phyloP scores from a whole-genome alignment of 2,797 vertebrate species.

The Tenualosa ilisha region DNA sequence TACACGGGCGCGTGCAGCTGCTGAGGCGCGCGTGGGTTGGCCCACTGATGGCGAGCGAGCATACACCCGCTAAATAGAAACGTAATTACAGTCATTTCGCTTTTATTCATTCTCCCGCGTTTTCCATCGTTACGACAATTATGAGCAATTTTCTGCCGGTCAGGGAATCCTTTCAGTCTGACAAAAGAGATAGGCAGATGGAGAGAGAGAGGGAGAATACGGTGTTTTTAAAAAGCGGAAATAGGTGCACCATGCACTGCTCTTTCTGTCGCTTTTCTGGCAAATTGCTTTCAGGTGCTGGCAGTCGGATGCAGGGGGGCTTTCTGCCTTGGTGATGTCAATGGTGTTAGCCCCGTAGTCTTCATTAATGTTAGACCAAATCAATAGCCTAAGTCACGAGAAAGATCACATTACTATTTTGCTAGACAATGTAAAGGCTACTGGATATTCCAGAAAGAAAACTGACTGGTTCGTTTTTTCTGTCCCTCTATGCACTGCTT shows the following conservation, averaged over 20 bases:
- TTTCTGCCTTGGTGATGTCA: not conserved
- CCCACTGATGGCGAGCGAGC: conserved; percentile 89
- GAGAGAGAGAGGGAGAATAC: conserved; percentile 59
- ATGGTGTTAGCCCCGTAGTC: not conserved
- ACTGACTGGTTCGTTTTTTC: not conserved
- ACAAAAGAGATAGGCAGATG: conserved; percentile 90
- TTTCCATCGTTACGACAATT: conserved; percentile 91
- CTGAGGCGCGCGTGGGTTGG: conserved; percentile 84
- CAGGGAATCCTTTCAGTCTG: conserved; percentile 91
- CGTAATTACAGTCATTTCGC: conserved; percentile 94
- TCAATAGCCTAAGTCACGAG: not conserved
- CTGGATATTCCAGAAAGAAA: too few relatives aligned
- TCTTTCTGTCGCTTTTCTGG: conserved; percentile 77
- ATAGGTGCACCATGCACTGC: conserved; percentile 82
- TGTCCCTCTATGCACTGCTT: too few relatives aligned
- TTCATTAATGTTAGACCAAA: not conserved
- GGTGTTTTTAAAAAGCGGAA: conserved; percentile 43
- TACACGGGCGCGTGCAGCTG: conserved; percentile 85
- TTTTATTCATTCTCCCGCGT: conserved; percentile 93
- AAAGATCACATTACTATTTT: not conserved
- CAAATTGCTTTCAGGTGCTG: conserved; percentile 88
- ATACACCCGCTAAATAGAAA: conserved; percentile 84
- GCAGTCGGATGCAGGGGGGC: conserved; percentile 50
- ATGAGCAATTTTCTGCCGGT: conserved; percentile 88
- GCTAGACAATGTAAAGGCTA: too few relatives aligned